A percentile compares a stretch with the other conserved stretches of the same genome.
These are phyloP conservation scores for Drosophila fuyamai DNA, from an alignment of 1,140 invertebrate genomes.

Conservation along the genomic window DNA sequence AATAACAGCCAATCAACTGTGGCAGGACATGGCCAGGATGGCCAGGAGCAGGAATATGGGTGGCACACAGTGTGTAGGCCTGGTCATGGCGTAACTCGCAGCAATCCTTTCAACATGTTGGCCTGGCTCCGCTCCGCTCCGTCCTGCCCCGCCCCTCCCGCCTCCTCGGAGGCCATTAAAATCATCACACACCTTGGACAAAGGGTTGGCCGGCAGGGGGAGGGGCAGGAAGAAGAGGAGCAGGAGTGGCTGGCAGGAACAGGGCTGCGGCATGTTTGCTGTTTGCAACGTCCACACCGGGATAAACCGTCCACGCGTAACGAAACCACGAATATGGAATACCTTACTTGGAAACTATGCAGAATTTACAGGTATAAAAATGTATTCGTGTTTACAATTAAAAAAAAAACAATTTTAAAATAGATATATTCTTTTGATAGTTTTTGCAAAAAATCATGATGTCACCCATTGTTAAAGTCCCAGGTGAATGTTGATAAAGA, in stretches of 20 bases:
- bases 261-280: conserved; percentile 74
- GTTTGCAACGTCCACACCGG: conserved; percentile 69
- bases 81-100: conserved; percentile 63
- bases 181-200: conserved; percentile 59
- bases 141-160: conserved; percentile 1
- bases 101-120: conserved; percentile 79
- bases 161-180: conserved; percentile 52
- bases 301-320: conserved; percentile 40
- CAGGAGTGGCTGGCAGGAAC: conserved; percentile 19
- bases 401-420: too few species aligned
- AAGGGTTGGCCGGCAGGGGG: conserved; percentile 14
- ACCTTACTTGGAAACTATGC: not conserved
- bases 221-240: not conserved
- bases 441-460: too few species aligned
- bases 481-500: too few species aligned
- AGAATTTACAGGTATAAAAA: too few species aligned
- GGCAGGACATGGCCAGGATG: conserved; percentile 54
- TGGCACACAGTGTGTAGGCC: conserved; percentile 33
- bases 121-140: conserved; percentile 28
- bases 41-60: conserved; percentile 2
- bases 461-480: too few species aligned
- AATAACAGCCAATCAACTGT: conserved; percentile 84
- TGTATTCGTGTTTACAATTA: too few species aligned
- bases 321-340: conserved; percentile 14
- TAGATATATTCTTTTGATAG: too few species aligned